Percentiles rank a stretch among this genome's conserved stretches.
These are phyloP conservation scores for Phymatocera aterrima DNA, from an alignment of 2,888 invertebrate genomes.

Conservation along the genomic window DNA sequence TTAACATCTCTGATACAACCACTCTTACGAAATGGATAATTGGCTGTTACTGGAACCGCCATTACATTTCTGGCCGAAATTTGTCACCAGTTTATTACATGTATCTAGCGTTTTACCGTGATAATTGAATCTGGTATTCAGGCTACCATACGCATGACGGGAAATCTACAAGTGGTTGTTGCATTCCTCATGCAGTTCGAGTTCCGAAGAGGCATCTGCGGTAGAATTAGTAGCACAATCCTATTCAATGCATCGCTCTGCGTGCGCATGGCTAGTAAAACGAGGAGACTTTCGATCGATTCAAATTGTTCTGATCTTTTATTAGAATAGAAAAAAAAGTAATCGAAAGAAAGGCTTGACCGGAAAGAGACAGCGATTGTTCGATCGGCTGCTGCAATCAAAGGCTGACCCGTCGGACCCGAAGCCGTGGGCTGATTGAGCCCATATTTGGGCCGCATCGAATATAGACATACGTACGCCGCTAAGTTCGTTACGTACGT, in stretches of 20 bases:
- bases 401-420: conserved; percentile 59
- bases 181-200: not conserved
- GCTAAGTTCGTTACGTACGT: conserved; percentile 19
- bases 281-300: not conserved
- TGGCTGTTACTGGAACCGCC: conserved; percentile 2
- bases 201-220: too few species aligned
- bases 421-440: conserved; percentile 56
- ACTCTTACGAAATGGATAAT: conserved; percentile 26
- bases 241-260: not conserved
- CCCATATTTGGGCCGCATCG: conserved; percentile 59
- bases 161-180: not conserved
- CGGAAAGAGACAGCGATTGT: conserved; percentile 23
- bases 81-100: not conserved
- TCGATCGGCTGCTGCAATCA: conserved; percentile 35
- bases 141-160: not conserved
- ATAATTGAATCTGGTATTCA: not conserved
- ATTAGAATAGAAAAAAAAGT: not conserved
- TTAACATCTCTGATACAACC: not conserved
- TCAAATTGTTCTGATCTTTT: not conserved
- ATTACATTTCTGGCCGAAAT: not conserved
- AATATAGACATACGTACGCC: conserved; percentile 40
- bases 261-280: not conserved
- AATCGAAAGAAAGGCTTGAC: conserved; percentile 6
- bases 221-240: too few species aligned
- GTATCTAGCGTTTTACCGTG: not conserved